Conservation (phyloP, 1,140 invertebrate species). For the Diorhabda elongata region DNA sequence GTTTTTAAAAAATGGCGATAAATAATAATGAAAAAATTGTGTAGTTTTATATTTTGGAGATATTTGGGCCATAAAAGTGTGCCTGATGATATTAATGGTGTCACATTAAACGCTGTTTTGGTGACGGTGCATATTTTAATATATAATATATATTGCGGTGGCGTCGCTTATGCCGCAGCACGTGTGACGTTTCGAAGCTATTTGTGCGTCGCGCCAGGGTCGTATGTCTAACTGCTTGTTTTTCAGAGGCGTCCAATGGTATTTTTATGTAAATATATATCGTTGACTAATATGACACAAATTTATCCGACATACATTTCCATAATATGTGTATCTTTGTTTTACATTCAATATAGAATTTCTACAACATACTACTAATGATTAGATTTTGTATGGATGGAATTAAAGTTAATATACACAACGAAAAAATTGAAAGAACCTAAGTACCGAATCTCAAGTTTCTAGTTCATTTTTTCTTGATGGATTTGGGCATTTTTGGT, state of each 20-base stretch:
- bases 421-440: too few relatives aligned
- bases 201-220: neutral
- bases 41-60: too few relatives aligned
- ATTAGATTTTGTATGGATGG: too few relatives aligned
- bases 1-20: too few relatives aligned
- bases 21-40: too few relatives aligned
- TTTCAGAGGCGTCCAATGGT: neutral
- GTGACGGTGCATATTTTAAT: neutral
- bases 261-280: neutral
- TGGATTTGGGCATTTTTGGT: too few relatives aligned
- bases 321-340: neutral
- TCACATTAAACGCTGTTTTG: conserved; percentile 2
- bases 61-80: neutral
- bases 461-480: too few relatives aligned
- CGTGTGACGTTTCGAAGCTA: neutral
- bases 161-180: neutral
- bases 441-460: too few relatives aligned
- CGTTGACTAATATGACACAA: neutral
- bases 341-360: neutral
- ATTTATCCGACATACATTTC: neutral
- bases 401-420: too few relatives aligned
- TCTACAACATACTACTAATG: neutral
- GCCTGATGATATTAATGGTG: neutral
- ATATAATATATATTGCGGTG: conserved; percentile 2
- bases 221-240: conserved; percentile 1